Evolutionary conservation across 1,140 invertebrate species (phyloP).

Genomic region (Drosophila erecta): DNA sequence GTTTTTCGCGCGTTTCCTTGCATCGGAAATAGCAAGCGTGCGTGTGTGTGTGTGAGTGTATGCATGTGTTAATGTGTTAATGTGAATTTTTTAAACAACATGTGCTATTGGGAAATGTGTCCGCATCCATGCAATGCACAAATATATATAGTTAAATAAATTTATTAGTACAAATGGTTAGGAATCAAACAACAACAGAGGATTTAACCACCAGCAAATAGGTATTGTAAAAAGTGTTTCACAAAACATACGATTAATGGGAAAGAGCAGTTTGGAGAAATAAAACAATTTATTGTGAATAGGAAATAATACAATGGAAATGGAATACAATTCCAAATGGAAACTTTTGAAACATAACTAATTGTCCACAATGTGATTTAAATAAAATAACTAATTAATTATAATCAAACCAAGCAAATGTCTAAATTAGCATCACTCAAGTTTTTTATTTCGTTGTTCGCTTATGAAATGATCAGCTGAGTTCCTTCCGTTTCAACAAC

Average conservation of each 20-base stretch:
- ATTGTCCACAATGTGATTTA: not conserved
- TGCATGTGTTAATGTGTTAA: conserved; percentile 32
- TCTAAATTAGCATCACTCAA: not conserved
- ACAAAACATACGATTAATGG: conserved; percentile 9
- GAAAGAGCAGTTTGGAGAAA: not conserved
- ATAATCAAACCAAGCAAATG: not conserved
- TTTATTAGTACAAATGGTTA: conserved; percentile 63
- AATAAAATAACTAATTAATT: not conserved
- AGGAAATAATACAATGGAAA: not conserved
- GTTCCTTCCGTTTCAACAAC: not conserved
- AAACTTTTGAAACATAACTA: not conserved
- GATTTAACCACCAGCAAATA: conserved; percentile 15
- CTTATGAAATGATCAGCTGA: not conserved
- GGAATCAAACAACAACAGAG: conserved; percentile 17
- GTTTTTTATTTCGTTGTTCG: conserved; percentile 3
- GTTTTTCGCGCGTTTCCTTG: conserved; percentile 59
- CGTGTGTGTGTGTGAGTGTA: conserved; percentile 13
- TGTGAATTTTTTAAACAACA: conserved; percentile 56
- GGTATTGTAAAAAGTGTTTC: conserved; percentile 30
- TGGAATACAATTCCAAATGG: too few species aligned
- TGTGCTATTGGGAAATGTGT: conserved; percentile 49
- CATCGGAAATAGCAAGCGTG: conserved; percentile 3
- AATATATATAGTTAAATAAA: conserved; percentile 36
- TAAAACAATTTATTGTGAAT: not conserved
- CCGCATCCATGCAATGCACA: conserved; percentile 15